Evolutionary conservation across 2,888 invertebrate species (phyloP), one percentile per base, ranked within the genome.

Genomic region (Pachymerium ferrugineum): DNA sequence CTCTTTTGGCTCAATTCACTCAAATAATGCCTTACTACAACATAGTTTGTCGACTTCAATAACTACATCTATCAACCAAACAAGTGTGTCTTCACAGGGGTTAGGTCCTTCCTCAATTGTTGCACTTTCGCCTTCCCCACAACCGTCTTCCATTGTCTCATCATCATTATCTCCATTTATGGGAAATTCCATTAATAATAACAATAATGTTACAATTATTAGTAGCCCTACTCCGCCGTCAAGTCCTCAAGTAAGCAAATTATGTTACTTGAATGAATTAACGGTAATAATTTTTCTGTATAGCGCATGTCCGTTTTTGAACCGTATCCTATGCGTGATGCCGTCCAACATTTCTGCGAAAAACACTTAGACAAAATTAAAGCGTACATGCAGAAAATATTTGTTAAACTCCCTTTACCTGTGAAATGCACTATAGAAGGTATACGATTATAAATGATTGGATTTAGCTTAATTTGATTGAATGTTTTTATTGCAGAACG

Each of bases 311-410:
- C 91, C 80, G 92, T 92, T 72, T 93, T 93, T 83, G 93, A 93
- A 83, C 93, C 93, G 3, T 93, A 91, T 79, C 92, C 92, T n/a
- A 92, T 93, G 92, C 83, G 92, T 28, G 93, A 93, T 81, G 92
- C 93, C 0, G 93, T 97, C 47, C 94, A 94, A 80, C 94, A 96
- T 83, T 97, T 97, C 83, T 96, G 96, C 83, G 95, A 95, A 83
- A 96, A 97, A 82, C 94, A 97, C 81, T 84, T 94, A 77, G 90
- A 91, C 78, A 95, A 94, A 82, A 96, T 97, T 74, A 92, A 93
- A 82, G 87, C 88, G 22, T 97, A 93, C 80, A 94, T 97, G 90
- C 91, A 91, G 78, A 92, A 92, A 80, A 88, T 95, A 4, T 90
- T 90, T 30, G 85, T 91, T 76, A 86, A 90, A 79, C 86, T 96